Percentiles rank a stretch among this genome's conserved stretches.
phyloP scores from a whole-genome alignment of 2,888 invertebrate genomes.

The Drosophila rubida region DNA sequence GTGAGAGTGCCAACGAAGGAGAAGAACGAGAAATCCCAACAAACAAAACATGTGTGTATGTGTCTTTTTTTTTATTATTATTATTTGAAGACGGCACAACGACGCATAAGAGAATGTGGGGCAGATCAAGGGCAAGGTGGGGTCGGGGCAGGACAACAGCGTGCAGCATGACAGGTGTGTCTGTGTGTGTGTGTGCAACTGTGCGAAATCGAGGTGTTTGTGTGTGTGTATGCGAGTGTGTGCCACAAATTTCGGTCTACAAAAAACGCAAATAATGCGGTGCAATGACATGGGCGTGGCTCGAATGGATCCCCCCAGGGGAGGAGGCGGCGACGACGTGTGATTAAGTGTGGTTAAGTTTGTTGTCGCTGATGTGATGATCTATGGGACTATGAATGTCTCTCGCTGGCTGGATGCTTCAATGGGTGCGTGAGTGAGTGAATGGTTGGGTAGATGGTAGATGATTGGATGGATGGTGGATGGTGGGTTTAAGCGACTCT shows the following conservation, averaged over 20 bases:
- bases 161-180: slow-evolving; percentile 30
- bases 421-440: slow-evolving; percentile 7
- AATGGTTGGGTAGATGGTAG: neutral
- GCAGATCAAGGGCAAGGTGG: slow-evolving; percentile 3
- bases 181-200: slow-evolving; percentile 31
- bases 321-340: neutral
- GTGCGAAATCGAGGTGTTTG: slow-evolving; percentile 15
- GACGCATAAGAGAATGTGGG: slow-evolving; percentile 23
- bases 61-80: slow-evolving; percentile 1
- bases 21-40: slow-evolving; percentile 32
- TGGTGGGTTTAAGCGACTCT: slow-evolving; percentile 68
- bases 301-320: neutral
- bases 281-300: slow-evolving; percentile 64
- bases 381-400: neutral
- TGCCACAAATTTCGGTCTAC: slow-evolving; percentile 45
- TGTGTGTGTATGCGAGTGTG: slow-evolving; percentile 39
- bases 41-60: slow-evolving; percentile 28
- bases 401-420: neutral
- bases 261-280: slow-evolving; percentile 56
- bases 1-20: slow-evolving; percentile 7
- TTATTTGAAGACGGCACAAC: slow-evolving; percentile 29
- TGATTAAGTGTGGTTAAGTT: slow-evolving; percentile 1
- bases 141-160: slow-evolving; percentile 4
- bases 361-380: slow-evolving; percentile 17
- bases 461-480: slow-evolving; percentile 22